Conservation (phyloP, 2,888 invertebrate species). For the Mellilla xanthometata region DNA sequence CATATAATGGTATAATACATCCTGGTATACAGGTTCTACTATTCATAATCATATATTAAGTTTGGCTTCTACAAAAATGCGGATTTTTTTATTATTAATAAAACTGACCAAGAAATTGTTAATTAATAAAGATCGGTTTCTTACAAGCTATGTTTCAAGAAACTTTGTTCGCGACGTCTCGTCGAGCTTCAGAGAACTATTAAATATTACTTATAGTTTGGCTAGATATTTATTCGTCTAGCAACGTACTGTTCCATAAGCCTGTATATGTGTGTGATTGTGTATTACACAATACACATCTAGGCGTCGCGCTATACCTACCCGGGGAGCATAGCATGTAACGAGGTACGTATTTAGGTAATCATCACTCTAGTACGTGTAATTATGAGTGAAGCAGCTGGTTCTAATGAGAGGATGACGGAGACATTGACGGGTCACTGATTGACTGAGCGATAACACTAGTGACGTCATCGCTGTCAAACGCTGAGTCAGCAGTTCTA, state of each 20-base stretch:
- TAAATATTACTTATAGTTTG: no score
- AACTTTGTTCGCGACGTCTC: no score
- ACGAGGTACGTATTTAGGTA: conserved; percentile 1
- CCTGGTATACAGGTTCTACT: no score
- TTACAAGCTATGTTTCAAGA: no score
- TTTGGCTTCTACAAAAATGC: no score
- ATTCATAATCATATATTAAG: no score
- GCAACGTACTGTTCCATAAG: background rate
- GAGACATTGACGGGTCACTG: conserved; percentile 19
- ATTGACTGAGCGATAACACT: conserved; percentile 42
- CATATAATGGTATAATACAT: no score
- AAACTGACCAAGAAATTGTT: no score
- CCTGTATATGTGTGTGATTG: background rate
- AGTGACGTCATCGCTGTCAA: conserved; percentile 44
- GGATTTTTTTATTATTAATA: no score
- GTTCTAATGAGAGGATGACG: conserved; percentile 18
- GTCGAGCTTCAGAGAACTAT: no score
- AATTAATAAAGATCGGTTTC: no score
- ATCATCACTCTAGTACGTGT: conserved; percentile 16
- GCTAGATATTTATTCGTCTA: background rate
- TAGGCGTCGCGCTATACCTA: conserved; percentile 4
- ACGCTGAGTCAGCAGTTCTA: conserved; percentile 47
- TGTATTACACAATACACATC: conserved; percentile 14
- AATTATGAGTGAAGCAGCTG: conserved; percentile 18
- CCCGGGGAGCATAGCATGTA: conserved; percentile 1